Base-by-base conservation (phyloP, 2,797 vertebrate species). In the Eurystomus glaucurus region DNA sequence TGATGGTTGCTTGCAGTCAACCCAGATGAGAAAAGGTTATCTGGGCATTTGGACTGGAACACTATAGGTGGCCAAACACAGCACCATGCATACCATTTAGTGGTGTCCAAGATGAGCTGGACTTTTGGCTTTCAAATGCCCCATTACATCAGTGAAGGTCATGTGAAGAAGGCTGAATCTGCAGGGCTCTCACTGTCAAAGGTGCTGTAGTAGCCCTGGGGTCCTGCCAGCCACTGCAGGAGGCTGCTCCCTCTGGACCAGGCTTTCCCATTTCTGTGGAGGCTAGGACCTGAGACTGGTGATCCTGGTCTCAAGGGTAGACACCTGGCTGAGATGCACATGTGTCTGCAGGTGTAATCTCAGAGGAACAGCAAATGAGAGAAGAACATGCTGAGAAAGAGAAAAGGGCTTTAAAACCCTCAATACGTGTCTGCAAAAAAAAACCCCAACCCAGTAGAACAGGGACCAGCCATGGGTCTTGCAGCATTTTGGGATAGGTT, bases 181-280 rank as follows among this genome's bases (percentile, higher is more conserved):
- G 31, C 45, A 26, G 35, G 22, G 15, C 9, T 71, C 0, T 0
- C 23, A 12, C 19, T 1, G 0, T 35, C 35, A 62, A 5, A 71
- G 14, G 16, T 75, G 20, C 35, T 79, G 26, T 22, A 64, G 9
- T 14, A 75, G 25, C 19, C 20, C 43, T 83, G 9, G 4, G 28
- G 19, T 91, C 15, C 37, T 78, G 25, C 10, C 19, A 52, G 43
- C 8, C 0, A 0, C 28, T 75, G 8, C 61, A 79, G 43, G 33
- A 75, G 18, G 18, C 39, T 83, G 14, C 12, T 83, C n/a, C 43
- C 12, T 50, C 54, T 41, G 50, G 20, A 60, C 17, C 14, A 75
- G 58, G 22, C 11, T 31, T 81, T 85, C 19, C 37, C 37, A 31
- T 10, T 70, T 55, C 41, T 57, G 15, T 55, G 35, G 43, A 82